Evolutionary conservation across 2,113 vertebrate species (phyloP).

Genomic region (Columbina picui): DNA sequence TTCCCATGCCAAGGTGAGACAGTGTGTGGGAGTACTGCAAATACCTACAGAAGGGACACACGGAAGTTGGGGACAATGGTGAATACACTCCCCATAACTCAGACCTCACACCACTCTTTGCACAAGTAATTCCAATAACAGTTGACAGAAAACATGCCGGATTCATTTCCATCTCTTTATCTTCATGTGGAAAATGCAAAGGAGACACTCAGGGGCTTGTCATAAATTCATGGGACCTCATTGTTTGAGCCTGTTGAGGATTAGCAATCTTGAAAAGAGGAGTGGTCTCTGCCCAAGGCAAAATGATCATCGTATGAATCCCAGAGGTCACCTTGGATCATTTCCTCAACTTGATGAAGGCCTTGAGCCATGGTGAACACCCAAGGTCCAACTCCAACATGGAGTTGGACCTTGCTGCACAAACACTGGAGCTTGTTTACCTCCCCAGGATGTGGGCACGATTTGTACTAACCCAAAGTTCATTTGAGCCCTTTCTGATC

Average conservation of each 20-base stretch:
- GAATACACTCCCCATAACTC: not conserved
- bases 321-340: not conserved
- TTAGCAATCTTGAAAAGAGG: not conserved
- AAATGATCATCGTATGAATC: not conserved
- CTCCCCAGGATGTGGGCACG: not conserved
- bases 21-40: accelerated
- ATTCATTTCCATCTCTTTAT: not conserved
- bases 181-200: not conserved
- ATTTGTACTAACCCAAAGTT: not conserved
- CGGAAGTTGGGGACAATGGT: not conserved
- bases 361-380: not conserved
- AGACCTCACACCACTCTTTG: not conserved
- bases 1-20: not conserved
- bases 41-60: not conserved
- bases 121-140: not conserved
- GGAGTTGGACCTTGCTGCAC: not conserved
- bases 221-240: not conserved
- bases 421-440: not conserved
- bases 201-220: accelerated
- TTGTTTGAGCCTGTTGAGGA: not conserved
- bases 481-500: not conserved
- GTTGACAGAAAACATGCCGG: not conserved
- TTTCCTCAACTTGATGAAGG: accelerated
- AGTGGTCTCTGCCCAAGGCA: not conserved
- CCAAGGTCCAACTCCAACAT: not conserved